phyloP scores from a whole-genome alignment of 2,888 invertebrate species.

The Buathra laborator region DNA sequence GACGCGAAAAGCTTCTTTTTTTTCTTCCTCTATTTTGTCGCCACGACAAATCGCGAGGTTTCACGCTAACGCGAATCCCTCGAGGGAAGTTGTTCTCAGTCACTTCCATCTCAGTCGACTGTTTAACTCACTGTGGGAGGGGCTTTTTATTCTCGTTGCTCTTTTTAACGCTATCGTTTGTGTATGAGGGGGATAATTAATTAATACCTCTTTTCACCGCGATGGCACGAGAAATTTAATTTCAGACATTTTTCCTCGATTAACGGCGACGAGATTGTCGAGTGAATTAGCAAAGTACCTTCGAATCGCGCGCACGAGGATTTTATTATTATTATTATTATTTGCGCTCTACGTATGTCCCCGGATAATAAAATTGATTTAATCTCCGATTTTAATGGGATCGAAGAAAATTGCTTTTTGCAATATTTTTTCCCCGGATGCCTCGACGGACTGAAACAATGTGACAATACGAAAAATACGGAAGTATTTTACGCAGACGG shows the following conservation, averaged over 20 bases:
- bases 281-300: conserved; percentile 10
- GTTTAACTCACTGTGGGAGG: neutral
- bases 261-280: neutral
- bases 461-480: neutral
- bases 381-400: neutral
- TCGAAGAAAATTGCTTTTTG: conserved; percentile 2
- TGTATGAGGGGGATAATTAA: conserved; percentile 38
- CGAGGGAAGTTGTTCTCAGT: conserved; percentile 38
- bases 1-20: neutral
- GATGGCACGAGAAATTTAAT: neutral
- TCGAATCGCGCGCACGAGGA: neutral
- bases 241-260: neutral
- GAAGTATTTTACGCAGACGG: neutral
- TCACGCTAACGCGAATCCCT: conserved; percentile 25
- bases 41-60: conserved; percentile 12
- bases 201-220: conserved; percentile 33
- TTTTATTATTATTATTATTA: neutral
- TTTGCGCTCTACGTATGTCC: neutral
- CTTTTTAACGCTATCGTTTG: neutral
- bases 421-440: neutral
- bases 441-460: neutral
- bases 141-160: neutral
- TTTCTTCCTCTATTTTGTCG: conserved; percentile 8
- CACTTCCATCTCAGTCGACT: conserved; percentile 42
- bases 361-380: conserved; percentile 28